Percentiles rank a stretch among this genome's conserved stretches.
Evolutionary conservation across 92 coral and sea anemone genomes (phyloP).

Genomic region (Palythoa grandis): DNA sequence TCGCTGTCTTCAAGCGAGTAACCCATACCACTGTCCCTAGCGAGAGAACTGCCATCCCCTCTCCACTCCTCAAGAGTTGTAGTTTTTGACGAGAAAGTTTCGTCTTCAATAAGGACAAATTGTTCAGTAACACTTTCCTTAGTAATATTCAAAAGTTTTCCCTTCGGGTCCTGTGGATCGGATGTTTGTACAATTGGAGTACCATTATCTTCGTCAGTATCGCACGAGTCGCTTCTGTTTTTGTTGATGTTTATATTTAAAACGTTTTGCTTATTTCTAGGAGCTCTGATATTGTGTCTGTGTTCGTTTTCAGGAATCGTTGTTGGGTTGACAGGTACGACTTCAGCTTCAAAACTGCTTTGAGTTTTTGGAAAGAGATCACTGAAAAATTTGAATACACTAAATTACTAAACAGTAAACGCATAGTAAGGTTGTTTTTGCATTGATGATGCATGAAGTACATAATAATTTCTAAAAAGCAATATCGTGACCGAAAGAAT

Average conservation of each 20-base stretch:
- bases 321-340: not conserved
- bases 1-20: constrained; percentile 79
- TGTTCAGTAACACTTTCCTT: constrained; percentile 32
- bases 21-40: constrained; percentile 89
- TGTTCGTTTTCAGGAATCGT: not conserved
- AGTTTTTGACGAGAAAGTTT: not conserved
- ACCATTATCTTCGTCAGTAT: not conserved
- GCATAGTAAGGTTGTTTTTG: no score
- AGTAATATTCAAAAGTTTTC: constrained; percentile 4
- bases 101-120: constrained; percentile 47
- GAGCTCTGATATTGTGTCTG: not conserved
- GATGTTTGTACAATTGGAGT: not conserved
- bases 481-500: no score
- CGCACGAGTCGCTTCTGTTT: not conserved
- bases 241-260: not conserved
- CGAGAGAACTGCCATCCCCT: constrained; percentile 32
- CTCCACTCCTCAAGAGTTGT: not conserved
- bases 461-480: no score
- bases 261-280: not conserved
- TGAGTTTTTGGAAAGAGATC: not conserved
- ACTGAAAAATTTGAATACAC: not conserved
- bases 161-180: not conserved
- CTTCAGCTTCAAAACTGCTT: not conserved
- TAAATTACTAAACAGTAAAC: not conserved
- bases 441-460: no score